Conservation (phyloP, 2,113 vertebrate species). For the Condylura cristata region DNA sequence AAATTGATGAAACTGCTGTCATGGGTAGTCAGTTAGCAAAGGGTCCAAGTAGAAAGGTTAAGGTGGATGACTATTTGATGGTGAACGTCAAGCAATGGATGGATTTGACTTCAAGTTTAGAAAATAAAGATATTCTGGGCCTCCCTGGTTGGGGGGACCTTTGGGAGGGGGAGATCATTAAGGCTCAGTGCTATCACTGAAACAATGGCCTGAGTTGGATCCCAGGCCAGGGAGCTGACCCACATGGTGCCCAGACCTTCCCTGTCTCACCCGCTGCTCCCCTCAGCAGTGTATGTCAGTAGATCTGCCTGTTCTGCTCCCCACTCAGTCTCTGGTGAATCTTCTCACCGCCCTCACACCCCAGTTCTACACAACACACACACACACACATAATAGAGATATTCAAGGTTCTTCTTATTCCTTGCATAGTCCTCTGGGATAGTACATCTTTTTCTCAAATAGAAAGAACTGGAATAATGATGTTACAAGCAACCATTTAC, state of each 20-base stretch:
- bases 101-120: conserved; percentile 4
- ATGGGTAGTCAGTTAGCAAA: neutral
- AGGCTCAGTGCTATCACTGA: no score
- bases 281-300: no score
- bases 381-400: neutral
- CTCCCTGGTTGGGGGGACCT: no score
- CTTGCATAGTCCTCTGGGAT: neutral
- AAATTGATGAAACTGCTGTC: neutral
- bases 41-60: neutral
- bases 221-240: no score
- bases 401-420: neutral
- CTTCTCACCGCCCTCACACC: no score
- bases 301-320: no score
- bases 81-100: neutral
- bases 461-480: neutral
- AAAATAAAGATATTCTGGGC: neutral
- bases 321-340: no score
- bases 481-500: neutral
- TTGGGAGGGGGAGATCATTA: no score
- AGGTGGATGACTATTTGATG: neutral
- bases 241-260: no score
- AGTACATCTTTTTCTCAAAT: neutral
- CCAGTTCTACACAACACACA: no score
- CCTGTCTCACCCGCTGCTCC: no score
- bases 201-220: no score